Conservation (phyloP, 1,140 invertebrate genomes). For the Rhyacophila brunnea region DNA sequence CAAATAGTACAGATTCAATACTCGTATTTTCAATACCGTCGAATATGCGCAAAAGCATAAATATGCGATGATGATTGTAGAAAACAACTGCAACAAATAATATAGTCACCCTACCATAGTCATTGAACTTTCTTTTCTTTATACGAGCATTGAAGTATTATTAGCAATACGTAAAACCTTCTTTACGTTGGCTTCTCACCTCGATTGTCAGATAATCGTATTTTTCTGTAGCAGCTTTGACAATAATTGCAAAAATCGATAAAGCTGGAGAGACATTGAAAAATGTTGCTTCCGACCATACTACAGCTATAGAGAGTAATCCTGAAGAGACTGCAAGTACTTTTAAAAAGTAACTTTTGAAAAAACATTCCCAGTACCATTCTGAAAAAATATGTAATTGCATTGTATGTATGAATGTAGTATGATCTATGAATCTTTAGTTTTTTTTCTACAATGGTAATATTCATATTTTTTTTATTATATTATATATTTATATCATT, state of each 20-base stretch:
- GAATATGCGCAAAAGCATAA: conserved; percentile 97
- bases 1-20: conserved; percentile 96
- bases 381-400: conserved; percentile 68
- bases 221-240: conserved; percentile 74
- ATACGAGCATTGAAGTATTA: conserved; percentile 1
- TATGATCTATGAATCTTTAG: too few species aligned
- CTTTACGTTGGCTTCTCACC: conserved; percentile 57
- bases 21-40: conserved; percentile 92
- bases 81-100: conserved; percentile 66
- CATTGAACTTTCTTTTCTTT: not conserved
- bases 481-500: too few species aligned
- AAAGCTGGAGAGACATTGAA: conserved; percentile 89
- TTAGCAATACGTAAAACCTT: too few species aligned
- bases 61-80: conserved; percentile 88
- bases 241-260: conserved; percentile 92
- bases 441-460: too few species aligned
- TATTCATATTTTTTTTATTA: too few species aligned
- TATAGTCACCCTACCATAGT: not conserved
- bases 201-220: conserved; percentile 96
- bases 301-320: conserved; percentile 82
- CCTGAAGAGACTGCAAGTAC: conserved; percentile 71
- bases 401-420: too few species aligned
- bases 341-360: conserved; percentile 75
- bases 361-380: conserved; percentile 93
- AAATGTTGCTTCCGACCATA: conserved; percentile 99